These are phyloP conservation scores for Cercopithecus mona DNA, from an alignment of 2,113 vertebrate genomes.

Conservation along the genomic window DNA sequence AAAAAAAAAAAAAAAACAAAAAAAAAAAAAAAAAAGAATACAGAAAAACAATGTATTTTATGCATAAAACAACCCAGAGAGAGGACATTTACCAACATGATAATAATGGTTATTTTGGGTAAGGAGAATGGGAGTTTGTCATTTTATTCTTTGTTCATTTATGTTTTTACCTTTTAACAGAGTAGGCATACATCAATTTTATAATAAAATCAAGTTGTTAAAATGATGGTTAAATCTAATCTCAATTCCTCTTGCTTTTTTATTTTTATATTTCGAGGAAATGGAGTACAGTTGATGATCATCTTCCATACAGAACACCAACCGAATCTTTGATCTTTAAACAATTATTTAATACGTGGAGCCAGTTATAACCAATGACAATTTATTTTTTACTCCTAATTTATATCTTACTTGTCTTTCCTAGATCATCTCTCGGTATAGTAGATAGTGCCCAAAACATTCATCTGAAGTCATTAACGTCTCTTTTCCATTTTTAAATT, in stretches of 20 bases:
- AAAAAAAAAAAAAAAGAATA: neutral
- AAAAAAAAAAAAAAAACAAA: too few species aligned
- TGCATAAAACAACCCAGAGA: neutral
- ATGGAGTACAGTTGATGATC: neutral
- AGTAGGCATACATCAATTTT: constrained; percentile 9
- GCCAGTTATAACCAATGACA: neutral
- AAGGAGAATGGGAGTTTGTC: neutral
- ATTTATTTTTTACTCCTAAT: neutral
- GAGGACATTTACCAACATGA: neutral
- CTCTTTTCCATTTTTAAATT: neutral
- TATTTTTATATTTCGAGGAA: neutral
- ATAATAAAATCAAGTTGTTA: neutral
- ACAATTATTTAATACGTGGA: neutral
- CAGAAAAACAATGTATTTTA: too few species aligned
- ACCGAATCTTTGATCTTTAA: neutral
- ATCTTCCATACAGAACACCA: neutral
- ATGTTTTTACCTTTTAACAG: neutral
- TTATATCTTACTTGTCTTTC: neutral
- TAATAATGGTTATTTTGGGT: neutral
- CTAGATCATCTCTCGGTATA: neutral
- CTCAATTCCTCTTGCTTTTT: neutral
- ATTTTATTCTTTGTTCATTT: neutral
- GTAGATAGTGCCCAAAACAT: neutral
- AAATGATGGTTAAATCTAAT: neutral
- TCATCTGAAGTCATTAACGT: neutral